Base-by-base conservation (phyloP, 2,113 vertebrate genomes). In the Ardeotis arabs region DNA sequence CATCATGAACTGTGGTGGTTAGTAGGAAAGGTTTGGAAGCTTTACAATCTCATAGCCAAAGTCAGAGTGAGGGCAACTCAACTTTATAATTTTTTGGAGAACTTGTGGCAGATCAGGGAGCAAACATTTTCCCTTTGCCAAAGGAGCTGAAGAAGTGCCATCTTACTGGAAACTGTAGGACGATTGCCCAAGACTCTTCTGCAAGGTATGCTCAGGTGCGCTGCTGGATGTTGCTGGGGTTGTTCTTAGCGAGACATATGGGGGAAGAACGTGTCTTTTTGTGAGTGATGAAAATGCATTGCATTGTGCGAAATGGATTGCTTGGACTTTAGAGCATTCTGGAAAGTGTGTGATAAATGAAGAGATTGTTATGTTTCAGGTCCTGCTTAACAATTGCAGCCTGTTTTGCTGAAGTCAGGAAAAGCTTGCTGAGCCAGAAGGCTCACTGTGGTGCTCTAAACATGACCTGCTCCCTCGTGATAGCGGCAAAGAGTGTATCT, bases 361-460 rank as follows among this genome's bases (percentile, higher is more conserved):
- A 76, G 90, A 77, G 39, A 20, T 53, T 24, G 52, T 92, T 86
- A 4, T 17, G 44, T 86, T 85, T 73, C 31, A 19, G 55, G 78
- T 85, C 84, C 70, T 69, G 76, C 80, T 82, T 69, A 82, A 59
- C 0, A 27, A 47, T 35, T 66, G 59, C 78, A 74, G 75, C 67
- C 45, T 73, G 50, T 91, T 95, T 15, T 86, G 90, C 75, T 94
- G 87, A 77, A 85, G 87, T 94, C 59, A 56, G 87, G 87, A 50
- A 66, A 85, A 95, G 90, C 78, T 88, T 83, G 63, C 67, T 0
- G 39, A 88, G 90, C 63, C 75, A 70, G 87, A 76, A 92, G 63
- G 63, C 84, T 92, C n/a, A 1, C 10, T 63, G 55, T 45, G 68
- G 58, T 89, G 89, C 94, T 93, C 70, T 44, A 13, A 76, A 68